A percentile compares a stretch with the other conserved stretches of the same genome.
phyloP scores from a whole-genome alignment of 53 echinoderm and acorn worm genomes.

The Echinometra lucunter region DNA sequence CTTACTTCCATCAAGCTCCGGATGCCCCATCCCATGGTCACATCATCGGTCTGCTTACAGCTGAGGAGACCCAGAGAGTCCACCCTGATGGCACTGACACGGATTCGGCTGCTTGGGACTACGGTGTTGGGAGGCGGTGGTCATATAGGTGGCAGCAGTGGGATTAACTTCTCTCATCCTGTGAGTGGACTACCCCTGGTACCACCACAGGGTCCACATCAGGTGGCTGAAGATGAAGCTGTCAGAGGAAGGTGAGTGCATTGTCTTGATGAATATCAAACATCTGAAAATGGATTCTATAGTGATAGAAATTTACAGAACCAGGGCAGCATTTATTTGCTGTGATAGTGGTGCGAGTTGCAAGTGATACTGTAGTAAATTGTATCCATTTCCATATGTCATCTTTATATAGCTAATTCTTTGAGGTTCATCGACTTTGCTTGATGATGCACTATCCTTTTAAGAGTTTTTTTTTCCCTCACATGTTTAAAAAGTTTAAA shows the following conservation, averaged over 20 bases:
- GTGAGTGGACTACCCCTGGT: constrained; percentile 38
- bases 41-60: constrained; percentile 85
- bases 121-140: constrained; percentile 79
- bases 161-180: constrained; percentile 25
- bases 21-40: constrained; percentile 86
- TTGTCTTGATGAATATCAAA: too few relatives aligned
- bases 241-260: constrained; percentile 72
- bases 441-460: too few relatives aligned
- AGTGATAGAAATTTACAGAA: too few relatives aligned
- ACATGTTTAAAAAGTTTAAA: too few relatives aligned
- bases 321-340: too few relatives aligned
- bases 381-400: too few relatives aligned
- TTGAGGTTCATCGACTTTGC: too few relatives aligned
- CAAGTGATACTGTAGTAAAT: too few relatives aligned
- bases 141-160: constrained; percentile 58
- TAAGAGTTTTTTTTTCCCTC: too few relatives aligned
- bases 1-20: constrained; percentile 89
- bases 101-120: constrained; percentile 90
- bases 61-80: constrained; percentile 93
- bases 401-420: neutral
- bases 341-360: too few relatives aligned
- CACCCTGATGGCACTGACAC: constrained; percentile 90
- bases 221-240: constrained; percentile 66
- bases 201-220: neutral
- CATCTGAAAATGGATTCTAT: too few relatives aligned